Evolutionary conservation across 2,113 vertebrate genomes (phyloP).

Genomic region (Excalfactoria chinensis): DNA sequence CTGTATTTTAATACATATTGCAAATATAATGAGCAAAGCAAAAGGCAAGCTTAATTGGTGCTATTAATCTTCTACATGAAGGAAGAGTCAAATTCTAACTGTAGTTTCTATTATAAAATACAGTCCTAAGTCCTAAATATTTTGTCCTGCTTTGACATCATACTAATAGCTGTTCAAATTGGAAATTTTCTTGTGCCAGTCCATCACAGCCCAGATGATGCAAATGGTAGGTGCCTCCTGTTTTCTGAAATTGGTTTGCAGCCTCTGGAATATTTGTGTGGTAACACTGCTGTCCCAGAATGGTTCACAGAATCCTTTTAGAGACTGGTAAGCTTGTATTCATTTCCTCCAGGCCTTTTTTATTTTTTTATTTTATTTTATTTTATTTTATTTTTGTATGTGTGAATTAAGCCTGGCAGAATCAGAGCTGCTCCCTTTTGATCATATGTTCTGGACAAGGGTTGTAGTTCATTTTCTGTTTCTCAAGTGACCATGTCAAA

Average conservation of each 20-base stretch:
- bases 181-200: neutral
- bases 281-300: neutral
- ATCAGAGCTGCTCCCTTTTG: conserved; percentile 40
- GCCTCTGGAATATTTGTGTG: neutral
- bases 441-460: conserved; percentile 52
- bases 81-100: conserved; percentile 34
- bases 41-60: neutral
- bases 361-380: too few species aligned
- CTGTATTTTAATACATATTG: conserved; percentile 10
- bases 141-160: conserved; percentile 2
- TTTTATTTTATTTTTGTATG: too few species aligned
- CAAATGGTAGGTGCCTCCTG: neutral
- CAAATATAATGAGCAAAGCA: conserved; percentile 14
- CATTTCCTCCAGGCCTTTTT: conserved; percentile 52
- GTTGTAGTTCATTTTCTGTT: conserved; percentile 64
- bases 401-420: conserved; percentile 66
- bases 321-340: neutral
- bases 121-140: neutral
- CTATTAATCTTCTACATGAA: conserved; percentile 31
- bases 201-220: neutral
- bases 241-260: conserved; percentile 52
- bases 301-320: conserved; percentile 1
- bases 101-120: conserved; percentile 23
- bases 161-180: conserved; percentile 15
- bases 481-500: conserved; percentile 58